Evolutionary conservation across 1,140 invertebrate genomes (phyloP), one percentile per base, ranked within the genome.

Genomic region (Ceratina calcarata): DNA sequence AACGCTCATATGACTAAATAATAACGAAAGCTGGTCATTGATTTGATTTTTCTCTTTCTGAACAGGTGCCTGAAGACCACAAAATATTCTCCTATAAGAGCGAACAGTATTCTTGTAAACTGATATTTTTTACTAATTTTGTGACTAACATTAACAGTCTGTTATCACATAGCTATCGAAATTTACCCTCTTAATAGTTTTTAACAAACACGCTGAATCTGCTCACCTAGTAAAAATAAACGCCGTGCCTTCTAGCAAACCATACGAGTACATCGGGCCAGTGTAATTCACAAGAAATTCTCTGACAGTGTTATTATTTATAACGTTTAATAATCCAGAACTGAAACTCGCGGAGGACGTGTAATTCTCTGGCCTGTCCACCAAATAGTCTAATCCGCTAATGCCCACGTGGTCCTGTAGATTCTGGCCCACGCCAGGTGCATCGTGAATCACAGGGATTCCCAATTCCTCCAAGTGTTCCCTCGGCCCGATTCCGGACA

Each of bases 341-440:
- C 1, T 12, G 53, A 55, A 55, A 55, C 12, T 2, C 3, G 3
- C 10, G 3, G 12, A 15, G 10, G 3, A 2, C 53, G 18, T 12
- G 12, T 15, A 13, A 10, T 12, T 55, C 53, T 13, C 18, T 1
- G 53, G 53, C 18, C 18, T 55, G 12, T 13, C 53, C 13, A 55
- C 53, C 53, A 55, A 55, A 12, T 55, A 55, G 18, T 18, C 12
- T 10, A 55, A 55, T 55, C 53, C 53, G 12, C 53, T 10, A 10
- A 55, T 55, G 13, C 13, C 53, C 53, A 12, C 53, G n/a, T 93
- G 93, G 61, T 93, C 92, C 67, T 93, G 94, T 6, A 95, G 89
- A 86, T 95, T 95, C 53, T 94, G 87, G 0, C 95, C 95, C 13
- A 95, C 94, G 6, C 94, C 94, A 1, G 90, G 91, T 10, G 94